Evolutionary conservation across 2,888 invertebrate genomes (phyloP).

Genomic region (Linnaemya vulpina): DNA sequence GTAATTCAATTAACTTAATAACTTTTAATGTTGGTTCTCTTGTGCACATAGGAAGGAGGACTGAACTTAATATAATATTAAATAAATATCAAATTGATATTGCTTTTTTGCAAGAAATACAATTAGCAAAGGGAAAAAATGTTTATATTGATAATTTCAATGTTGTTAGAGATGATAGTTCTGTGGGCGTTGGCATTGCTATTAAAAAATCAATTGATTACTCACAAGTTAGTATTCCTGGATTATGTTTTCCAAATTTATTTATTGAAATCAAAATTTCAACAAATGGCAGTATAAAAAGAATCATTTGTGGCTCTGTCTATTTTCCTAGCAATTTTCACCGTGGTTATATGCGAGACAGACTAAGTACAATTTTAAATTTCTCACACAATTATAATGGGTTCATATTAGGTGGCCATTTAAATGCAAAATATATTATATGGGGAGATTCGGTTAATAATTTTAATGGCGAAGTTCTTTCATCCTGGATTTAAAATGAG

Average conservation of each 20-base stretch:
- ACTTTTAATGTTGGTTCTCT: no score
- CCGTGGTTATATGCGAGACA: background rate
- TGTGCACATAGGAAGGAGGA: no score
- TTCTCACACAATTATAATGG: background rate
- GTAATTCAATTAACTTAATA: background rate
- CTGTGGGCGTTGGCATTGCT: background rate
- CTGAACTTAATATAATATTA: no score
- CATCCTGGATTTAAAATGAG: constrained; percentile 1
- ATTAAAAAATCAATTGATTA: background rate
- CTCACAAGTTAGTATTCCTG: background rate
- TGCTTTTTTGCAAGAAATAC: background rate
- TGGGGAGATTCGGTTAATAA: no score
- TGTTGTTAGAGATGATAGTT: no score
- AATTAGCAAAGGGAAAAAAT: background rate
- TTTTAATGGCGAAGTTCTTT: constrained; percentile 1
- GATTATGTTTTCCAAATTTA: background rate
- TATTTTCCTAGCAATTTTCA: background rate
- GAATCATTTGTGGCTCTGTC: background rate
- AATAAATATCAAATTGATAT: no score
- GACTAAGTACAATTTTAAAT: background rate
- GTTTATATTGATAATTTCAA: background rate
- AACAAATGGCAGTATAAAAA: background rate
- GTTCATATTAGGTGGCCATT: constrained; percentile 8
- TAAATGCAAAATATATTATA: background rate
- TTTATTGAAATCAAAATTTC: background rate